Evolutionary conservation across 2,888 invertebrate species (phyloP), one percentile per base, ranked within the genome.

Genomic region (Platycheirus albimanus): DNA sequence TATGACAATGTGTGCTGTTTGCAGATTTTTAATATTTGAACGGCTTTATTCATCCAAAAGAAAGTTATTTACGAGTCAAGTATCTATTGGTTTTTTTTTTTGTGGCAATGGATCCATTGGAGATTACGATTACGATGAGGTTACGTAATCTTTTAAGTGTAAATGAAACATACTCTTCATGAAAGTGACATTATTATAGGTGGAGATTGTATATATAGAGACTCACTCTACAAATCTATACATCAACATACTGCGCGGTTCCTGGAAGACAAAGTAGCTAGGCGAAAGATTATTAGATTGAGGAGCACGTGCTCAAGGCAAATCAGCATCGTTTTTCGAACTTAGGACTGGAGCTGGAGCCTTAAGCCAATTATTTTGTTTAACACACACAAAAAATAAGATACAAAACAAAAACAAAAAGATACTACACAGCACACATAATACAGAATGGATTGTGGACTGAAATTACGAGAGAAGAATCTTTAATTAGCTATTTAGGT

Each of bases 281-380:
- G 47, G 17, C 24, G 17, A 61, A 30, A 75, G 76, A 77, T 77
- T 70, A 11, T 54, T 11, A 77, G 70, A 77, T 70, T 63, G 69
- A 52, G 78, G 69, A 52, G 78, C 74, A 79, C 79, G 79, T 69
- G 74, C 74, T 56, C 17, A 24, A 67, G 71, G 58, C 58, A 20
- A 78, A 51, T 64, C 71, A 64, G 38, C 38, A 41, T 69, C 41
- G 61, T 49, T 63, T 63, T 33, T 17, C 19, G 41, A 69, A 63
- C 36, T 61, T 33, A n/a, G n/a, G n/a, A n/a, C n/a, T n/a, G n/a
- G n/a, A n/a, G 24, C 6, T 72, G n/a, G n/a, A 78, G 47, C 58
- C 78, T 72, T 61, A 78, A 78, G 61, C 52, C 72, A 72, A 72
- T 78, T 78, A 72, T 67, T 49, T 47, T 61, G 61, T 72, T 47